Conservation (phyloP, 2,888 invertebrate genomes). For the Andrena praecox region DNA sequence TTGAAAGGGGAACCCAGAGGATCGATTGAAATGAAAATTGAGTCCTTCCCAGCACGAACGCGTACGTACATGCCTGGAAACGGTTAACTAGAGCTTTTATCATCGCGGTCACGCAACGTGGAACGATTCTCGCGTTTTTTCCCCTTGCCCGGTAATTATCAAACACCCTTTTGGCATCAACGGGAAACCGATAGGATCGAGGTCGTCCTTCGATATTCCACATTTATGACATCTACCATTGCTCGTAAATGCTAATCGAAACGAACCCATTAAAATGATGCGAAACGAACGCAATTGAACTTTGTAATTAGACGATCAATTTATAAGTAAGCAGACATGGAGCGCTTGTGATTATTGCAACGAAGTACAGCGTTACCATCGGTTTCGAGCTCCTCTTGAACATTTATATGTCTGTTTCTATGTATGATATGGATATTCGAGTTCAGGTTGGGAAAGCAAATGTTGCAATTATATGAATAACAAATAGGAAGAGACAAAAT, state of each 20-base stretch:
- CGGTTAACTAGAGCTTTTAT: conserved; percentile 72
- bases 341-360: too few relatives aligned
- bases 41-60: conserved; percentile 43
- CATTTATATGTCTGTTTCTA: too few relatives aligned
- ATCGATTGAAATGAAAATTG: conserved; percentile 19
- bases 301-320: too few relatives aligned
- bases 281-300: too few relatives aligned
- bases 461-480: too few relatives aligned
- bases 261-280: too few relatives aligned
- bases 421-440: too few relatives aligned
- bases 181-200: conserved; percentile 31
- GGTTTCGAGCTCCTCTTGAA: too few relatives aligned
- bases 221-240: conserved; percentile 10
- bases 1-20: background rate
- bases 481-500: too few relatives aligned
- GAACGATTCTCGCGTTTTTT: conserved; percentile 58
- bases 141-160: conserved; percentile 10
- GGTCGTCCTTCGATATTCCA: conserved; percentile 27
- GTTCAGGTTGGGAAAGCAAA: too few relatives aligned
- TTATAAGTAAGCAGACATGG: too few relatives aligned
- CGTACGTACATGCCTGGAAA: conserved; percentile 66
- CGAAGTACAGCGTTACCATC: too few relatives aligned
- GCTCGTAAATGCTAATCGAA: background rate
- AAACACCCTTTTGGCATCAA: conserved; percentile 20
- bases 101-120: conserved; percentile 73